These are phyloP conservation scores for Heterotilapia buettikoferi DNA, from an alignment of 2,113 vertebrate genomes.

Conservation along the genomic window DNA sequence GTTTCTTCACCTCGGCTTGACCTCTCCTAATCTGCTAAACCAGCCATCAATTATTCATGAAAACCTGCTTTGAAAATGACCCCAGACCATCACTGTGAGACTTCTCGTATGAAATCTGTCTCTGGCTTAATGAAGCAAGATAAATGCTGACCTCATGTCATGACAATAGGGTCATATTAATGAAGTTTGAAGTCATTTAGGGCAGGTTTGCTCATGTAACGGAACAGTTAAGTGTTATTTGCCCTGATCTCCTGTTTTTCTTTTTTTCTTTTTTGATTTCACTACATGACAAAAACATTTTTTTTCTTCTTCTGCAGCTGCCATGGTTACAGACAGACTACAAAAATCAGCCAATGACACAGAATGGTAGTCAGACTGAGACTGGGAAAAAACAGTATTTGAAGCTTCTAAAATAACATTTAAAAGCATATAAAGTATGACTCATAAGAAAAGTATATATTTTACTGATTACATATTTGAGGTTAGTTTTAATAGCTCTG, in stretches of 20 bases:
- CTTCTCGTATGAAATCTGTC: conserved; percentile 30
- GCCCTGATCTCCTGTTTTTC: neutral
- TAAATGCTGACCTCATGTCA: conserved; percentile 13
- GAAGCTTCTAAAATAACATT: neutral
- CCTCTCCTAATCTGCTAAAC: conserved; percentile 20
- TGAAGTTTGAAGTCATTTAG: neutral
- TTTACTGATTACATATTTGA: neutral
- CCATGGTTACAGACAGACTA: conserved; percentile 55
- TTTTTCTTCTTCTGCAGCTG: conserved; percentile 11
- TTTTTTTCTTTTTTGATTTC: neutral
- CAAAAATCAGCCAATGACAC: neutral
- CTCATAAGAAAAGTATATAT: neutral
- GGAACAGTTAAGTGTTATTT: neutral
- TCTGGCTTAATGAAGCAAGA: conserved; percentile 35
- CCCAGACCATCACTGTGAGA: conserved; percentile 12
- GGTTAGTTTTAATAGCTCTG: neutral
- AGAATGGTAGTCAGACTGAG: neutral
- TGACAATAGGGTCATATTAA: conserved; percentile 9
- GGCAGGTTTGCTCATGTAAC: neutral
- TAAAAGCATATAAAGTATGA: neutral
- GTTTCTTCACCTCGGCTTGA: neutral
- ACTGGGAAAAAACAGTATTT: neutral
- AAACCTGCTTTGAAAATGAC: conserved; percentile 22
- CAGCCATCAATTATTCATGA: conserved; percentile 38
- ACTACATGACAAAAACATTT: conserved; percentile 8